Evolutionary conservation across 2,113 vertebrate genomes (phyloP).

Genomic region (Proterorhinus semilunaris): DNA sequence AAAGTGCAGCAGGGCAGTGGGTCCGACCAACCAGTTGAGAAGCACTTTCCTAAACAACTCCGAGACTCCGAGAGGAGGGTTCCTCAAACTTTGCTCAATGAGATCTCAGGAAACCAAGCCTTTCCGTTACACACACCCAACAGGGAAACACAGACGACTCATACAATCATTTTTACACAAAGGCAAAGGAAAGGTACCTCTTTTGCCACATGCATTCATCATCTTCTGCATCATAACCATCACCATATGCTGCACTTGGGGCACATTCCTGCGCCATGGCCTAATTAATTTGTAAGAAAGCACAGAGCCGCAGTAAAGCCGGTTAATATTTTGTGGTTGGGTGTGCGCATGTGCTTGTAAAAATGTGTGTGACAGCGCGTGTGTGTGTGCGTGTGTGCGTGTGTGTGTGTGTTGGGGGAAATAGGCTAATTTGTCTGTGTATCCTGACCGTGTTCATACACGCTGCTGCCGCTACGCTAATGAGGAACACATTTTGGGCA

Average conservation of each 20-base stretch:
- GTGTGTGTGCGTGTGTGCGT: slow-evolving; percentile 9
- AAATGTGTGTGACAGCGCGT: slow-evolving; percentile 23
- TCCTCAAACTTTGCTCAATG: slow-evolving; percentile 62
- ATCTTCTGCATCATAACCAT: slow-evolving; percentile 17
- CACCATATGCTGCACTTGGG: slow-evolving; percentile 1
- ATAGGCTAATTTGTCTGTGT: slow-evolving; percentile 90
- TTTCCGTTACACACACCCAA: slow-evolving; percentile 54
- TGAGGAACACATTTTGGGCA: slow-evolving; percentile 88
- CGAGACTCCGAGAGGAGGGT: slow-evolving; percentile 40
- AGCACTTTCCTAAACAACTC: slow-evolving; percentile 30
- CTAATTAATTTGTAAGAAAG: slow-evolving; percentile 43
- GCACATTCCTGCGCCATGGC: slow-evolving; percentile 9
- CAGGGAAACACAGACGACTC: slow-evolving; percentile 28
- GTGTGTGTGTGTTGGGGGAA: slow-evolving; percentile 63
- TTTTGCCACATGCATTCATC: slow-evolving; percentile 18
- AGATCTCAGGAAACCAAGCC: slow-evolving; percentile 63
- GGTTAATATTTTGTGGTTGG: slow-evolving; percentile 38
- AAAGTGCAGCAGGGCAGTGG: too few relatives aligned
- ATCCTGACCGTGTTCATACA: slow-evolving; percentile 90
- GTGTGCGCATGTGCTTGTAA: slow-evolving; percentile 24
- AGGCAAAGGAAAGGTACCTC: slow-evolving; percentile 26
- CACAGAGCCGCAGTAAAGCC: slow-evolving; percentile 32
- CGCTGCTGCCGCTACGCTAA: slow-evolving; percentile 91
- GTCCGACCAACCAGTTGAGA: too few relatives aligned
- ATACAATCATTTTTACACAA: slow-evolving; percentile 43